phyloP scores from a whole-genome alignment of 2,113 vertebrate genomes.

The Psettodes erumei region DNA sequence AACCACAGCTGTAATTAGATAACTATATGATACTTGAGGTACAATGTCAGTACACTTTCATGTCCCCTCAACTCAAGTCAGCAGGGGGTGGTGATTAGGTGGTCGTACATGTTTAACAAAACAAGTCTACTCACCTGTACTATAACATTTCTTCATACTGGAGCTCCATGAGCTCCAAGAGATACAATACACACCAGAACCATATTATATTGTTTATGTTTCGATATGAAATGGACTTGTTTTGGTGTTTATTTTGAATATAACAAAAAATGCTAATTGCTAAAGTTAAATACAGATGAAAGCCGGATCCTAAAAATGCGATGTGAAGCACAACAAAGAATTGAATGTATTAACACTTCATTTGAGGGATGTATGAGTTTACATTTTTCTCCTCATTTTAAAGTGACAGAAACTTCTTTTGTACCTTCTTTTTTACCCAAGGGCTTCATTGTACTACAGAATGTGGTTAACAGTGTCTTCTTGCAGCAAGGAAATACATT shows the following conservation, averaged over 20 bases:
- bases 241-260: not conserved
- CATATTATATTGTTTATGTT: not conserved
- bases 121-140: not conserved
- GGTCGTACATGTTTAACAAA: not conserved
- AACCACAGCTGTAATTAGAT: conserved; percentile 16
- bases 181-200: not conserved
- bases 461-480: not conserved
- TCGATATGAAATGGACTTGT: not conserved
- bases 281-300: not conserved
- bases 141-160: not conserved
- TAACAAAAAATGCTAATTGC: too few species aligned
- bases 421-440: not conserved
- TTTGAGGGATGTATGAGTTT: not conserved
- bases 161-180: not conserved
- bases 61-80: not conserved
- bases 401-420: not conserved
- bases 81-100: not conserved
- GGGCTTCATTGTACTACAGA: not conserved
- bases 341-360: not conserved
- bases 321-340: not conserved
- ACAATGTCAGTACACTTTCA: conserved; percentile 28
- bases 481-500: not conserved
- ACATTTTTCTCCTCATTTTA: not conserved
- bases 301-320: not conserved
- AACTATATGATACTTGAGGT: not conserved